Base-by-base conservation (phyloP, 2,113 vertebrate species). In the Micronycteris hirsuta region DNA sequence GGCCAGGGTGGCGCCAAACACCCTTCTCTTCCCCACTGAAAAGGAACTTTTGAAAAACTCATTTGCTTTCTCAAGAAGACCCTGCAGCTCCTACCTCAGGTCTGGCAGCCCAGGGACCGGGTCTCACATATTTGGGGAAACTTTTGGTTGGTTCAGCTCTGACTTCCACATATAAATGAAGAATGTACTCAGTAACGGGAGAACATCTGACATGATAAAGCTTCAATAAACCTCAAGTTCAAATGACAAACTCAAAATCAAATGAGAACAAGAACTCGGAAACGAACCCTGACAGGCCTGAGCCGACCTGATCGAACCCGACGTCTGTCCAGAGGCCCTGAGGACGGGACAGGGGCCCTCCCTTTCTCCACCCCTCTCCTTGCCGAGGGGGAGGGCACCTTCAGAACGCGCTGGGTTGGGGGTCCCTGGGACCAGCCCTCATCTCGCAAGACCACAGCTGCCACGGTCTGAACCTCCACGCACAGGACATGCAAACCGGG, bases 91-190 rank as follows among this genome's bases (percentile, higher is more conserved):
- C 36, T 0, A 5, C 3, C 0, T 3, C 24, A 13, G 56, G 0
- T 16, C 4, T 22, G n/a, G n/a, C 0, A 7, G 26, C 5, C 71
- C 43, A 17, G 12, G 31, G 7, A 2, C 15, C 28, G 2, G 71
- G 28, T 28, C 4, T 3, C 0, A 36, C 0, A 8, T 2, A 41
- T 0, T 0, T 0, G 4, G 56, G 43, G 15, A 13, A 5, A 5
- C 2, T 3, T 8, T 1, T 13, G 4, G 19, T 3, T 12, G 20
- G 47, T 41, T 16, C 3, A 58, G 82, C n/a, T 36, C 49, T 15
- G 47, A 83, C 4, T 22, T 49, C 61, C 5, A 31, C 63, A 8
- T 11, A 6, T 26, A 22, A 90, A 33, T 26, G 43, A 36, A 19
- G 52, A 49, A 19, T 0, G 5, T 16, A n/a, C 7, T 54, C 41